phyloP scores from a whole-genome alignment of 2,888 invertebrate species.

The Nemapogon koenigi region DNA sequence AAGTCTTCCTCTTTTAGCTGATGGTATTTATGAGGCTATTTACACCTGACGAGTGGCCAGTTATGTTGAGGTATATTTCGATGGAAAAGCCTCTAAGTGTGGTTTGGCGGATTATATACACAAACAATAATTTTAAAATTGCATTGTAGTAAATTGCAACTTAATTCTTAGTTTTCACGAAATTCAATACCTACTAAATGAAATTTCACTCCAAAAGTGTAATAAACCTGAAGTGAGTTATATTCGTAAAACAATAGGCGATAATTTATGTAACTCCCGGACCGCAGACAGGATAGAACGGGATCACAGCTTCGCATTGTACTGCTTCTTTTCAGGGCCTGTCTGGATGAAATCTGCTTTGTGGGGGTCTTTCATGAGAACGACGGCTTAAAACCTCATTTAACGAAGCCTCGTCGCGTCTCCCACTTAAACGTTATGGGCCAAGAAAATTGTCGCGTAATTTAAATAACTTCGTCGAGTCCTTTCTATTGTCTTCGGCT shows the following conservation, averaged over 20 bases:
- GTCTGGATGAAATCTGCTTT: constrained; percentile 49
- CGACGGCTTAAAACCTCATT: constrained; percentile 57
- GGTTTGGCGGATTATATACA: no score
- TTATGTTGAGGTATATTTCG: no score
- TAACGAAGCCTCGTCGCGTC: constrained; percentile 42
- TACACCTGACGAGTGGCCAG: no score
- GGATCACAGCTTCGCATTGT: constrained; percentile 41
- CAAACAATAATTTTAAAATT: no score
- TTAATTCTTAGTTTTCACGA: no score
- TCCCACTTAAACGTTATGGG: constrained; percentile 46
- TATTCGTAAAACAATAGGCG: constrained; percentile 47
- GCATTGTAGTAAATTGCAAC: no score
- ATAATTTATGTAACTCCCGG: constrained; percentile 29
- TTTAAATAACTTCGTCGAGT: constrained; percentile 53
- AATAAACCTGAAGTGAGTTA: constrained; percentile 18
- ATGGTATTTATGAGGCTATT: no score
- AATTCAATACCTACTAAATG: no score
- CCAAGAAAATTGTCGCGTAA: constrained; percentile 56
- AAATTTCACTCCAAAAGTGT: no score
- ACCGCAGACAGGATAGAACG: constrained; percentile 11
- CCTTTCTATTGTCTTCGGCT: constrained; percentile 40
- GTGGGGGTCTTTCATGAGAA: constrained; percentile 41
- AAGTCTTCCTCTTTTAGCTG: no score
- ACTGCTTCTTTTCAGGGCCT: constrained; percentile 25
- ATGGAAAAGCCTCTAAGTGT: no score